These are phyloP conservation scores for Lipophrys pholis DNA, from an alignment of 2,113 vertebrate genomes.

Conservation along the genomic window DNA sequence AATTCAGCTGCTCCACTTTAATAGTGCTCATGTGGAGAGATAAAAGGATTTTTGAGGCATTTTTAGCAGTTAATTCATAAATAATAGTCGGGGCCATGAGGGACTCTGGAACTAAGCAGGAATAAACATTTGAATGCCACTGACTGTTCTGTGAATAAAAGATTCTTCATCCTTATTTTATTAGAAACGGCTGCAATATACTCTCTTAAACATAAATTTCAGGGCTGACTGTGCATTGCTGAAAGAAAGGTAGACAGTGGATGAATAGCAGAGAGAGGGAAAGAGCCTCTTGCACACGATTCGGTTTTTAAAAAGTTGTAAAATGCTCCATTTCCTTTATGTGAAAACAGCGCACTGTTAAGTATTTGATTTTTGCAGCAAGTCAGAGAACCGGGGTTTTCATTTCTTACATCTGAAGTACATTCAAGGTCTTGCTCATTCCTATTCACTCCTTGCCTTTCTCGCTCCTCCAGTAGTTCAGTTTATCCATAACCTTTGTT, in stretches of 20 bases:
- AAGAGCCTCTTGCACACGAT: background rate
- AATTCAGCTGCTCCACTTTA: conserved; percentile 40
- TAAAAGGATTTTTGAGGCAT: conserved; percentile 33
- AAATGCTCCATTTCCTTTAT: background rate
- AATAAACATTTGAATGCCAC: conserved; percentile 51
- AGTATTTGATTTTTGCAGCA: conserved; percentile 1
- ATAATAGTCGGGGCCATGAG: conserved; percentile 35
- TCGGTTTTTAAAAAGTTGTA: conserved; percentile 7
- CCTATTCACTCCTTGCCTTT: conserved; percentile 10
- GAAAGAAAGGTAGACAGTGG: background rate
- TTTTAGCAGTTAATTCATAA: conserved; percentile 61
- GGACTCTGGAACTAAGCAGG: conserved; percentile 20
- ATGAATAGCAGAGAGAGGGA: conserved; percentile 14
- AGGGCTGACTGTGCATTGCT: conserved; percentile 7
- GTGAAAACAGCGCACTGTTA: background rate
- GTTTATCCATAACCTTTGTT: conserved; percentile 6
- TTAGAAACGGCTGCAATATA: conserved; percentile 18
- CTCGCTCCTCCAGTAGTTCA: background rate
- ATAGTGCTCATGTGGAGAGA: conserved; percentile 24
- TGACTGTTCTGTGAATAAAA: conserved; percentile 41
- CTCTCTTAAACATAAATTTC: conserved; percentile 11
- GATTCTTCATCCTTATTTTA: conserved; percentile 37
- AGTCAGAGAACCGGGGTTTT: background rate
- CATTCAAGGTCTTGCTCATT: conserved; percentile 15
- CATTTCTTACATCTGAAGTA: background rate